Conservation (phyloP, 2,113 vertebrate genomes). For the Protobothrops mucrosquamatus region DNA sequence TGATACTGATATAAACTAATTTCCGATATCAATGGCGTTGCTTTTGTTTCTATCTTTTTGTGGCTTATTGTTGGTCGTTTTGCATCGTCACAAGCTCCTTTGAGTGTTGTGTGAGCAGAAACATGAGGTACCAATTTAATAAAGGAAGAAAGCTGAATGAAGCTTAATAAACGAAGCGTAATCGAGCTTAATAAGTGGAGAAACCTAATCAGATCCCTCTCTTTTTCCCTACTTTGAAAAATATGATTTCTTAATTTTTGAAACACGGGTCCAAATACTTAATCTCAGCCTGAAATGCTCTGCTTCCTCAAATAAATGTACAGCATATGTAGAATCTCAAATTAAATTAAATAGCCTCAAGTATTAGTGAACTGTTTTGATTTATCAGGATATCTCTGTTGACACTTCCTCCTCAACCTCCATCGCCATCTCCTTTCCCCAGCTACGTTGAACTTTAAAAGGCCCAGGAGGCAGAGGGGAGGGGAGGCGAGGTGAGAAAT, state of each 20-base stretch:
- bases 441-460: conserved; percentile 83
- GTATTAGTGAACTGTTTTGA: not conserved
- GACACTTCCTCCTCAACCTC: conserved; percentile 38
- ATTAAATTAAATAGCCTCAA: not conserved
- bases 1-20: not conserved
- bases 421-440: conserved; percentile 33
- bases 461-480: conserved; percentile 72
- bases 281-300: not conserved
- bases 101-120: not conserved
- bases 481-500: conserved; percentile 68
- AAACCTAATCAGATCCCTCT: not conserved
- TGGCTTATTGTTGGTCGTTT: not conserved
- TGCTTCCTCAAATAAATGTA: not conserved
- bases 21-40: not conserved
- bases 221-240: not conserved
- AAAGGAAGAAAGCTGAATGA: not conserved
- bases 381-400: conserved; percentile 46
- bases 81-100: not conserved
- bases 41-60: not conserved
- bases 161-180: not conserved
- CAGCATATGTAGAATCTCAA: not conserved
- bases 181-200: not conserved
- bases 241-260: not conserved
- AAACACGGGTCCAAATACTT: not conserved
- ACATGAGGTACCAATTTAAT: not conserved